These are phyloP conservation scores for Melanotaenia pygmaea DNA, from an alignment of 2,797 vertebrate genomes.

Conservation along the genomic window DNA sequence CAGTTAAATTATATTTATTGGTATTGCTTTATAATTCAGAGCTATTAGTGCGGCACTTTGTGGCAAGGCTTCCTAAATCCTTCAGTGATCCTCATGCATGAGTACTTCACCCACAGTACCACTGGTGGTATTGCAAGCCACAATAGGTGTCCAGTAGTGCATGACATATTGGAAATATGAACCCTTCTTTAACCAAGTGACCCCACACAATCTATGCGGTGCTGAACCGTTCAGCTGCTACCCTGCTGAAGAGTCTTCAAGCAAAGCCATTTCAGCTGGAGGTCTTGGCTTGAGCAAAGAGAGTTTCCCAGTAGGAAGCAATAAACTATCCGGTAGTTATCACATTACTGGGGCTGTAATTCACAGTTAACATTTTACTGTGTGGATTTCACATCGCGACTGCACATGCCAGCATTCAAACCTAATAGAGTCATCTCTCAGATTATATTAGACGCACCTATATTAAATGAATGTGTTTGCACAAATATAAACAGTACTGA, in stretches of 20 bases:
- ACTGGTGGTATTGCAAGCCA: not conserved
- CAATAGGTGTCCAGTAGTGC: conserved; percentile 7
- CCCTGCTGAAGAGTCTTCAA: conserved; percentile 6
- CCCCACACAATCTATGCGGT: not conserved
- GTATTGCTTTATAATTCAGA: not conserved
- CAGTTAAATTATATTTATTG: not conserved
- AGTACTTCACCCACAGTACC: not conserved
- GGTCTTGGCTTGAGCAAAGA: conserved; percentile 13
- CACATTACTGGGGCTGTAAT: conserved; percentile 49
- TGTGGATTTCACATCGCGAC: conserved; percentile 32
- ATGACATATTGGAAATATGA: conserved; percentile 16
- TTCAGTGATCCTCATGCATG: conserved; percentile 8
- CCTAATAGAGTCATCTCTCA: conserved; percentile 39
- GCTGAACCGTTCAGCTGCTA: conserved; percentile 2
- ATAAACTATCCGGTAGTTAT: conserved; percentile 47
- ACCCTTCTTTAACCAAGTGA: conserved; percentile 2
- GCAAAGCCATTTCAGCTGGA: conserved; percentile 5
- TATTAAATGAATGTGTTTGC: conserved; percentile 35
- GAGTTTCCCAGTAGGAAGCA: conserved; percentile 31
- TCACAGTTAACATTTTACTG: conserved; percentile 51
- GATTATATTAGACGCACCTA: conserved; percentile 46
- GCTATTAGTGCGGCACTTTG: conserved; percentile 2
- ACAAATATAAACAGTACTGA: conserved; percentile 13
- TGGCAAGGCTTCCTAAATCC: not conserved
- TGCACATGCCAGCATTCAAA: conserved; percentile 29